Base-by-base conservation (phyloP, 2,888 invertebrate genomes). In the Drosophila kuntzei region DNA sequence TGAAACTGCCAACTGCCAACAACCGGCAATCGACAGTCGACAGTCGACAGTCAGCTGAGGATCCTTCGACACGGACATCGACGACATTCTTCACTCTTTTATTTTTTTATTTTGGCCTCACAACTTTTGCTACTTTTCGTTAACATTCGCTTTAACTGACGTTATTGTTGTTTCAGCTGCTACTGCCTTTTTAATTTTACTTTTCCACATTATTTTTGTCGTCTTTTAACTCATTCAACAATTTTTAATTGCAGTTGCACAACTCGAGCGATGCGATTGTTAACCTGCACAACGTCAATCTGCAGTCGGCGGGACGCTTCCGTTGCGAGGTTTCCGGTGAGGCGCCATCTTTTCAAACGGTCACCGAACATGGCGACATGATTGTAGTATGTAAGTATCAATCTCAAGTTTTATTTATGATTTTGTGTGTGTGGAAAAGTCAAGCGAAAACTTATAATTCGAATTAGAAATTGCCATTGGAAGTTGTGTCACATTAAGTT, bases 251-350 rank as follows among this genome's bases (percentile, higher is more conserved):
- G 79, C 93, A 95, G 95, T 92, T 94, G 85, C 94, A 94, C 90
- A 95, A 95, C 91, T 95, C 95, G 34, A 94, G 94, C 71, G 95
- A 95, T 88, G 94, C 93, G 79, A 93, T 94, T 79, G 95, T 96
- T 66, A 94, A 94, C 75, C 92, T 95, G 80, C 93, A 94, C 84
- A 93, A 94, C 75, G 95, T 95, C 83, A 94, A 95, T 90, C 93
- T 95, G 64, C 93, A 94, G 77, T 94, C 95, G 71, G 93, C 94
- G 44, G 95, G 95, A 53, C 92, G 94, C 67, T 95, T 95, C 92
- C 93, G 95, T 71, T 95, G 95, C 90, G 95, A 95, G 90, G 95
- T 95, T 76, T 95, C 95, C 60, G 95, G 95, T 39, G 95, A 95
- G 90, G 95, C 95, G 47, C 95, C 95, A 47, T 94, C 94, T 72